phyloP scores from a whole-genome alignment of 2,888 invertebrate species.

The Sarcophaga carnaria region DNA sequence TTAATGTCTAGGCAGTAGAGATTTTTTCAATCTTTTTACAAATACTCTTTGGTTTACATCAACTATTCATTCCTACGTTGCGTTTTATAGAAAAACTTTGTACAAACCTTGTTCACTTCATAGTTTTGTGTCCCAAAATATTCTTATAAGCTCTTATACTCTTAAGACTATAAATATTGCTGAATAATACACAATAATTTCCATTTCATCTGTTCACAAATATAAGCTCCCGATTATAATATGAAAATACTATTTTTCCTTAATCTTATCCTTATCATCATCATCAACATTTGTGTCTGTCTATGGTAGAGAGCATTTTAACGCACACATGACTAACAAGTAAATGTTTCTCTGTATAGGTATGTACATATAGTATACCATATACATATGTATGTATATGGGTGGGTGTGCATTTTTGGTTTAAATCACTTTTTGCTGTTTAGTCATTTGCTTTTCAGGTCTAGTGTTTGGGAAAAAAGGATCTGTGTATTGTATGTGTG shows the following conservation, averaged over 20 bases:
- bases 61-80: too few relatives aligned
- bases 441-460: slow-evolving; percentile 1
- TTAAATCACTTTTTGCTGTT: slow-evolving; percentile 38
- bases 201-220: too few relatives aligned
- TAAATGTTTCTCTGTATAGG: neutral
- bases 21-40: too few relatives aligned
- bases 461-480: neutral
- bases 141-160: too few relatives aligned
- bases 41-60: too few relatives aligned
- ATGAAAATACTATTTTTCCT: slow-evolving; percentile 22
- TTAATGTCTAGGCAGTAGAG: too few relatives aligned
- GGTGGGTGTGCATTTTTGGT: neutral
- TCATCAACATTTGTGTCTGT: neutral
- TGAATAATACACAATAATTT: too few relatives aligned
- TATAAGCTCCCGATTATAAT: too few relatives aligned
- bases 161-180: too few relatives aligned
- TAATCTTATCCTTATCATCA: neutral
- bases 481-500: neutral
- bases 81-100: too few relatives aligned
- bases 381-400: neutral
- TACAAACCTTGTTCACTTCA: too few relatives aligned
- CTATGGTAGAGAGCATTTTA: neutral
- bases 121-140: too few relatives aligned
- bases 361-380: neutral
- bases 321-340: neutral